A percentile compares a stretch with the other conserved stretches of the same genome.
These are phyloP conservation scores for Monomorium pharaonis DNA, from an alignment of 1,140 invertebrate genomes.

Conservation along the genomic window DNA sequence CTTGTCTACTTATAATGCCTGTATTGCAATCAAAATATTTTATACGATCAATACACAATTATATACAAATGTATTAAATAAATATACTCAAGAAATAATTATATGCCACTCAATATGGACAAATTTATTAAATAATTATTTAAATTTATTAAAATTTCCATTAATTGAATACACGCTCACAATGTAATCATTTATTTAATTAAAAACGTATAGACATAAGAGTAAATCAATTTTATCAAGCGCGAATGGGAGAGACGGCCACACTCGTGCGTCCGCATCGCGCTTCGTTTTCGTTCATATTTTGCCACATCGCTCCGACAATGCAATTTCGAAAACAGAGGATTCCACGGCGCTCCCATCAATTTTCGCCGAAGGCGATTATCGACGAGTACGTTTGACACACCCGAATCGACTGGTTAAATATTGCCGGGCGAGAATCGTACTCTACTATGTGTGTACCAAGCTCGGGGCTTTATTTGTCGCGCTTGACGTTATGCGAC, in stretches of 20 bases:
- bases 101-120: background rate
- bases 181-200: background rate
- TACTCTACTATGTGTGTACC: background rate
- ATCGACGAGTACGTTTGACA: conserved; percentile 59
- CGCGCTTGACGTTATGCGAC: conserved; percentile 1
- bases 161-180: background rate
- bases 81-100: conserved; percentile 21
- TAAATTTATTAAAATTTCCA: conserved; percentile 9
- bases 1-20: background rate
- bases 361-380: conserved; percentile 51
- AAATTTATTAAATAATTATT: conserved; percentile 35
- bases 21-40: conserved; percentile 6
- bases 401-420: conserved; percentile 45
- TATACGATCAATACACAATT: background rate
- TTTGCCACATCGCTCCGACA: background rate
- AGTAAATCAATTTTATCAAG: background rate
- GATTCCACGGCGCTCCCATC: conserved; percentile 6
- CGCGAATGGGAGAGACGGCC: background rate
- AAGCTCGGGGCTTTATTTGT: conserved; percentile 37
- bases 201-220: background rate
- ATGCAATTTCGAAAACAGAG: conserved; percentile 38
- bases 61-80: background rate
- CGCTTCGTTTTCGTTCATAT: conserved; percentile 4
- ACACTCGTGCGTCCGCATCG: background rate
- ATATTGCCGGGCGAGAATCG: conserved; percentile 51